Conservation (phyloP, 1,140 invertebrate genomes). For the Aporrectodea caliginosa region DNA sequence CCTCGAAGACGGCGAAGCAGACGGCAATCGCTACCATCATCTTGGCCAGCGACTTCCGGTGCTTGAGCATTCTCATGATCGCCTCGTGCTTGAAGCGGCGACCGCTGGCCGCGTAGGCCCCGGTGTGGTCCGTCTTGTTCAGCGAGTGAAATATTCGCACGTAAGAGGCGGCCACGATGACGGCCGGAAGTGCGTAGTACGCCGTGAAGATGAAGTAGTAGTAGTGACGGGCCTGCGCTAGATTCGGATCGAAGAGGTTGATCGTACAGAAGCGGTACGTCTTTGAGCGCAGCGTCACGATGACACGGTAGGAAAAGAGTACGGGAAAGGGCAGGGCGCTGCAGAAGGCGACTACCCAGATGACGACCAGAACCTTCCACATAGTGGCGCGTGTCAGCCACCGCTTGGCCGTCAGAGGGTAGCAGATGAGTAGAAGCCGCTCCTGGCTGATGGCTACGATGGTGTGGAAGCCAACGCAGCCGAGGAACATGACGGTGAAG, state of each 20-base stretch:
- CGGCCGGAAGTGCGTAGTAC: conserved; percentile 25
- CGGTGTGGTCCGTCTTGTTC: not conserved
- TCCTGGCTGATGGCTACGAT: conserved; percentile 32
- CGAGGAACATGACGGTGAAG: conserved; percentile 19
- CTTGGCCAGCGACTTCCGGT: conserved; percentile 15
- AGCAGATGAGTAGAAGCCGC: conserved; percentile 28
- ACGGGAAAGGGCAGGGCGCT: conserved; percentile 17
- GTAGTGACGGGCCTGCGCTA: not conserved
- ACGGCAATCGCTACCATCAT: conserved; percentile 27
- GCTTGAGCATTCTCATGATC: not conserved
- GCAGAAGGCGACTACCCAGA: conserved; percentile 20
- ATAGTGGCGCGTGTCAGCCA: not conserved
- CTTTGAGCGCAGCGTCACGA: not conserved
- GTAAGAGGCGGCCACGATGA: conserved; percentile 11
- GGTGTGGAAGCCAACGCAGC: conserved; percentile 29
- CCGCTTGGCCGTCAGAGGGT: conserved; percentile 24
- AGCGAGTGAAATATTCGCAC: conserved; percentile 22
- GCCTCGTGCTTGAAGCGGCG: not conserved
- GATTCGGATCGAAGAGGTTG: not conserved
- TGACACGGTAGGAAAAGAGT: not conserved
- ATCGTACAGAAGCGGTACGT: conserved; percentile 11
- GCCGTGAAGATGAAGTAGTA: not conserved
- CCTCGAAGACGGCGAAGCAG: conserved; percentile 25
- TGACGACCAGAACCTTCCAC: not conserved
- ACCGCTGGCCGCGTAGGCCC: not conserved